A percentile compares a stretch with the other conserved stretches of the same genome.
Evolutionary conservation across 2,797 vertebrate genomes (phyloP).

Genomic region (Masticophis lateralis): DNA sequence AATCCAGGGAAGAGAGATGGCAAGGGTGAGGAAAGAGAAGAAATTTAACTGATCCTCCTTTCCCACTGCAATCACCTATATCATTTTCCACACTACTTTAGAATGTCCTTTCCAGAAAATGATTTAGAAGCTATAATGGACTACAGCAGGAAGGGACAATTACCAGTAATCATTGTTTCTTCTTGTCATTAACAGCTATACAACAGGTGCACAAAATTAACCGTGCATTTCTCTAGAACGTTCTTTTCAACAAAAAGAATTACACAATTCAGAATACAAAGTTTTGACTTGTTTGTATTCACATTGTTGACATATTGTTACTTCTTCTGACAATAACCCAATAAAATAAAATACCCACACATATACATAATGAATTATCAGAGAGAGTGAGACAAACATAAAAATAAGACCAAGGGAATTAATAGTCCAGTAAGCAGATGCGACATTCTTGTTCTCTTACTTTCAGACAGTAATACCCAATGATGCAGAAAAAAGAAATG

Average conservation of each 20-base stretch:
- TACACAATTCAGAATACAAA: neutral
- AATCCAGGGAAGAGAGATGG: neutral
- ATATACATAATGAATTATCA: neutral
- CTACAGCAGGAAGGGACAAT: neutral
- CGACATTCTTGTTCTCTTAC: constrained; percentile 60
- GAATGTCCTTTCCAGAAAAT: neutral
- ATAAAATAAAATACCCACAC: neutral
- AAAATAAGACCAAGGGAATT: neutral
- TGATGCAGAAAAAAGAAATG: constrained; percentile 97
- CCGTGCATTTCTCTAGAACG: neutral
- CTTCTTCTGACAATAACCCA: neutral
- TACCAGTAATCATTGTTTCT: neutral
- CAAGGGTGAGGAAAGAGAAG: neutral
- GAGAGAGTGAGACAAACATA: neutral
- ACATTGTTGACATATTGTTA: neutral
- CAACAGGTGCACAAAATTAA: neutral
- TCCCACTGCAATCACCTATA: neutral
- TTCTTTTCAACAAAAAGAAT: neutral
- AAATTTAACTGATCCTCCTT: neutral
- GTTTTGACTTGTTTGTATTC: neutral
- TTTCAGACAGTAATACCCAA: constrained; percentile 96
- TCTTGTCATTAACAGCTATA: neutral
- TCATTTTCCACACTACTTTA: neutral
- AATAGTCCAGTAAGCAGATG: neutral
- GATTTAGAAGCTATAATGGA: neutral